Evolutionary conservation across 2,888 invertebrate species (phyloP), one percentile per base, ranked within the genome.

Genomic region (Melanostoma mellinum): DNA sequence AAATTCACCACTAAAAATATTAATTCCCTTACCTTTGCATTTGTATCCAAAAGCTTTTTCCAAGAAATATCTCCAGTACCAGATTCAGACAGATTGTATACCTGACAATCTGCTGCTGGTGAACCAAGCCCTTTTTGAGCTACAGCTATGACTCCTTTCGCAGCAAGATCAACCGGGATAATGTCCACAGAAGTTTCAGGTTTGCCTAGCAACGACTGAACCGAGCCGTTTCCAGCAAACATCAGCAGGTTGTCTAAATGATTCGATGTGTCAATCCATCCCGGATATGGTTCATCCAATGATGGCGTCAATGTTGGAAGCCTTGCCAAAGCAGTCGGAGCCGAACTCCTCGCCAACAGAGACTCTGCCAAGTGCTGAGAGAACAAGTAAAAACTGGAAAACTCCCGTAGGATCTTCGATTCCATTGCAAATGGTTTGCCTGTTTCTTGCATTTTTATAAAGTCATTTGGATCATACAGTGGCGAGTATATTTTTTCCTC

Each of bases 221-320:
- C 74, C 1, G 75, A 71, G 3, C 84, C 84, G 38, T 75, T 84
- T 4, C 58, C 74, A 20, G 67, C 50, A 40, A 50, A 84, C 6
- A 55, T 79, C 60, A 84, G 6, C 4, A 84, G 38, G n/a, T 84
- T 84, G 44, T 84, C 84, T 60, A 84, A 48, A 44, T 79, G 75
- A 44, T 84, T 84, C 4, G 84, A 71, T 0, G 65, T 75, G 30
- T 78, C 61, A 6, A 84, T 75, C 84, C 84, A 84, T 9, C 84
- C 84, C 3, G 84, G 58, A 55, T 71, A 75, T 3, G 84, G 84
- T 48, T 84, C 79, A 4, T 52, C 67, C 33, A 84, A 9, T 0
- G 84, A 84, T 6, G 84, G 84, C 4, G 74, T 75, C n/a, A 84
- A 38, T 8, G 84, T 84, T 3, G 69, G 71, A 0, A 84, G 50